Conservation (phyloP, 2,113 vertebrate genomes). For the Cavia porcellus region DNA sequence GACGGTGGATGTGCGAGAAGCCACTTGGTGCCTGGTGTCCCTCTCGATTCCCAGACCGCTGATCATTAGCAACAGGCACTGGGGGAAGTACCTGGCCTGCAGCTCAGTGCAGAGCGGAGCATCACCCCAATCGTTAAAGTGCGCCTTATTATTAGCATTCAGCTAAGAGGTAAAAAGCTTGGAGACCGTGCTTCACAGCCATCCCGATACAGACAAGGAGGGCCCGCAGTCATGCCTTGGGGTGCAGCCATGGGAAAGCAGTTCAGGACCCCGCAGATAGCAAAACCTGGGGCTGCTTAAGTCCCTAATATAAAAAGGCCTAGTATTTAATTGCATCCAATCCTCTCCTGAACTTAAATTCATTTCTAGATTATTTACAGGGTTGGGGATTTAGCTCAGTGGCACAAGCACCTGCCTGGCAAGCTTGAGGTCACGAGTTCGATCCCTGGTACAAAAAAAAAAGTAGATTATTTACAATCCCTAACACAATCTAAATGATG, state of each 20-base stretch:
- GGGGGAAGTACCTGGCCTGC: no score
- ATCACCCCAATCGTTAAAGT: no score
- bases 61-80: no score
- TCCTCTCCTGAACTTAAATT: neutral
- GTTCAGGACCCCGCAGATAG: neutral
- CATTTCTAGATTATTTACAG: neutral
- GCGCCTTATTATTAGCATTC: neutral
- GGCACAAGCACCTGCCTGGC: no score
- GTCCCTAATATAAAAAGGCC: neutral
- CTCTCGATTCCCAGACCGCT: no score
- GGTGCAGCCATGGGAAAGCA: neutral
- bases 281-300: neutral
- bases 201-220: neutral
- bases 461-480: neutral
- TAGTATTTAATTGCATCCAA: neutral
- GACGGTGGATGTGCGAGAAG: no score
- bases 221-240: neutral
- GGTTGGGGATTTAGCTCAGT: no score
- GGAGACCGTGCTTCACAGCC: neutral
- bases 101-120: no score
- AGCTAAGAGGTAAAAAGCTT: conserved; percentile 21
- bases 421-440: no score
- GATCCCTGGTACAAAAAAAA: no score
- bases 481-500: neutral
- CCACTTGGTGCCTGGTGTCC: no score